A percentile compares a stretch with the other conserved stretches of the same genome.
These are phyloP conservation scores for Lacerta agilis DNA, from an alignment of 2,797 vertebrate species.

Conservation along the genomic window DNA sequence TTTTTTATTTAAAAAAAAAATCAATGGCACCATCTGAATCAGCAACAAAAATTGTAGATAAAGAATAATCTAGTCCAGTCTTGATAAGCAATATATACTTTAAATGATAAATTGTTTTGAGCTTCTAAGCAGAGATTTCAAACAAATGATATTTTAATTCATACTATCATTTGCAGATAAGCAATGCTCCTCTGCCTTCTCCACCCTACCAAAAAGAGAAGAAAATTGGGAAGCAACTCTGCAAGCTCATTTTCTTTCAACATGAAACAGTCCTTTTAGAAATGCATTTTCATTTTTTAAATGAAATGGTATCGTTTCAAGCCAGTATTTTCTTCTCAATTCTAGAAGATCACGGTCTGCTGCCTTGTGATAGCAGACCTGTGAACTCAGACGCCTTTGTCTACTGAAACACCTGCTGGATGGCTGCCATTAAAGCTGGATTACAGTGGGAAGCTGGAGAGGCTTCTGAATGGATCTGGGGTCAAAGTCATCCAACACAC, in stretches of 20 bases:
- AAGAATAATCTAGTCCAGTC: neutral
- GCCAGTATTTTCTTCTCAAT: slow-evolving; percentile 1
- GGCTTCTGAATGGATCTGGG: neutral
- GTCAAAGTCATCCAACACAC: neutral
- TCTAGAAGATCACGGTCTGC: slow-evolving; percentile 10
- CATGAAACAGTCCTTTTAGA: slow-evolving; percentile 12
- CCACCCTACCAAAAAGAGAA: neutral
- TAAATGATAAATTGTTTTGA: neutral
- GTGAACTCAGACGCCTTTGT: slow-evolving; percentile 14
- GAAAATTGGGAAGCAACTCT: neutral
- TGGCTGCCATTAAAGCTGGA: neutral
- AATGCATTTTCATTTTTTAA: slow-evolving; percentile 1
- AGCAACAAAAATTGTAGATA: neutral
- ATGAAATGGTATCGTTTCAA: slow-evolving; percentile 24
- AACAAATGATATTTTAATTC: neutral
- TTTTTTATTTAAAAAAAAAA: neutral
- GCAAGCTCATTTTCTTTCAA: neutral
- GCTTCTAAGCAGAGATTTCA: neutral
- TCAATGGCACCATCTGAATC: neutral
- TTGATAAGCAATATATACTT: neutral
- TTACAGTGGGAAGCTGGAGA: neutral
- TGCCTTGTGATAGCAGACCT: slow-evolving; percentile 11
- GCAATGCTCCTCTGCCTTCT: neutral
- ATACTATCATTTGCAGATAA: neutral
- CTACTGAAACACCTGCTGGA: slow-evolving; percentile 2